These are phyloP conservation scores for Rosalia funebris DNA, from an alignment of 2,888 invertebrate species.

Conservation along the genomic window DNA sequence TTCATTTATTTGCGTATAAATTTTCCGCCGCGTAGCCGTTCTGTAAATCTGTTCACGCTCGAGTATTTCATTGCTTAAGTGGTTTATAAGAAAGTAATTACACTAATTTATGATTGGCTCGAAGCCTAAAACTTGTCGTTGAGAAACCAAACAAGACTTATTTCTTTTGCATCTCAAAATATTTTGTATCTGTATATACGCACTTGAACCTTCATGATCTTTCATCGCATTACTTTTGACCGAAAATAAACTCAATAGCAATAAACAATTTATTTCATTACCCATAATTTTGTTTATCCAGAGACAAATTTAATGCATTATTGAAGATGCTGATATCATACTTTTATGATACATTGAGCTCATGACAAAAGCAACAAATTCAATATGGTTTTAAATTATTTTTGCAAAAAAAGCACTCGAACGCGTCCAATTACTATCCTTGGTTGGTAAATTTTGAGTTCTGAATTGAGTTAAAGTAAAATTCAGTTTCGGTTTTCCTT, in stretches of 20 bases:
- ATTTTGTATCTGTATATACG: slow-evolving; percentile 11
- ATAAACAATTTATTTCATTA: not conserved
- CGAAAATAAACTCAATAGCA: slow-evolving; percentile 3
- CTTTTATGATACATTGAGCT: too few species aligned
- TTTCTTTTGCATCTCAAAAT: slow-evolving; percentile 31
- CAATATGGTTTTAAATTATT: too few species aligned
- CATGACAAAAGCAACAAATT: too few species aligned
- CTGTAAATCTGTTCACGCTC: slow-evolving; percentile 48
- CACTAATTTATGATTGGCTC: slow-evolving; percentile 51
- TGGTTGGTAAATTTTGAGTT: too few species aligned
- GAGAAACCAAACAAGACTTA: slow-evolving; percentile 31
- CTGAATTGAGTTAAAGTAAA: too few species aligned
- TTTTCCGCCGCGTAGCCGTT: slow-evolving; percentile 37
- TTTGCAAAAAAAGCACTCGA: too few species aligned
- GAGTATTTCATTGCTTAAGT: slow-evolving; percentile 47
- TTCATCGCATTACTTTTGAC: slow-evolving; percentile 6
- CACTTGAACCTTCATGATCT: slow-evolving; percentile 4
- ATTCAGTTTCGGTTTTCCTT: too few species aligned
- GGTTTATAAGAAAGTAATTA: slow-evolving; percentile 49
- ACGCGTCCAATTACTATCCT: too few species aligned
- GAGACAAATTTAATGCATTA: too few species aligned
- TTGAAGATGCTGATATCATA: too few species aligned
- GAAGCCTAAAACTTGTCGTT: slow-evolving; percentile 46
- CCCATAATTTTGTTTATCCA: too few species aligned
- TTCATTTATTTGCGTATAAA: slow-evolving; percentile 37